Base-by-base conservation (phyloP, 2,797 vertebrate species). In the Molossus molossus region DNA sequence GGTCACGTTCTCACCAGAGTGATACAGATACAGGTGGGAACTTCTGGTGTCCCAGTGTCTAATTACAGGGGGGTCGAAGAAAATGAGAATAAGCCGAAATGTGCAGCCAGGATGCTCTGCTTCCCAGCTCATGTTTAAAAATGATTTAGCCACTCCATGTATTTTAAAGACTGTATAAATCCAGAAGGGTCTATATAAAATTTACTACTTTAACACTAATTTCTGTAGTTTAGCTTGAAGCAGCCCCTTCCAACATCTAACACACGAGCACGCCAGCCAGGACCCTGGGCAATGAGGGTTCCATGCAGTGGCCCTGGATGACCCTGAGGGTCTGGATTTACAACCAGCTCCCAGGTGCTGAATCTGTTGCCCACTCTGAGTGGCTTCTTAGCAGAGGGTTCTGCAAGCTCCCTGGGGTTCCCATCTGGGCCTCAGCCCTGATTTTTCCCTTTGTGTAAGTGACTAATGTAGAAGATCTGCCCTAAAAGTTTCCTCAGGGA, bases 261-360 rank as follows among this genome's bases (percentile, higher is more conserved):
- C 0, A 2, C 13, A 4, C 12, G 9, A 25, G 48, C 8, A 1
- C 12, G 3, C 14, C 69, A 13, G 25, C 15, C 13, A 8, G 1
- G 50, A 1, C 20, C 33, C 3, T 6, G 6, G 23, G 1, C 20
- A 1, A 0, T 12, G n/a, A 0, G 21, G 37, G 14, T 13, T 27
- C 64, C 33, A 25, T 2, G 9, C 18, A 1, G 53, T 37, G 8
- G 73, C 23, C 29, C 40, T 3, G 2, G 76, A 12, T 13, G 15
- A 4, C 45, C 18, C 13, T 10, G 29, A 14, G 80, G 7, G 3
- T 21, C 45, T 40, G 27, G 20, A 11, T 11, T 53, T 33, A 11
- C 2, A 14, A 18, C 0, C 29, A 21, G 10, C 5, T 55, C 29
- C 15, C n/a, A 4, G 29, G 17, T 11, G 21, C 18, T 11, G 9